Percentiles rank a stretch among this genome's conserved stretches.
phyloP scores from a whole-genome alignment of 2,888 invertebrate species.

The Ichneumon xanthorius region DNA sequence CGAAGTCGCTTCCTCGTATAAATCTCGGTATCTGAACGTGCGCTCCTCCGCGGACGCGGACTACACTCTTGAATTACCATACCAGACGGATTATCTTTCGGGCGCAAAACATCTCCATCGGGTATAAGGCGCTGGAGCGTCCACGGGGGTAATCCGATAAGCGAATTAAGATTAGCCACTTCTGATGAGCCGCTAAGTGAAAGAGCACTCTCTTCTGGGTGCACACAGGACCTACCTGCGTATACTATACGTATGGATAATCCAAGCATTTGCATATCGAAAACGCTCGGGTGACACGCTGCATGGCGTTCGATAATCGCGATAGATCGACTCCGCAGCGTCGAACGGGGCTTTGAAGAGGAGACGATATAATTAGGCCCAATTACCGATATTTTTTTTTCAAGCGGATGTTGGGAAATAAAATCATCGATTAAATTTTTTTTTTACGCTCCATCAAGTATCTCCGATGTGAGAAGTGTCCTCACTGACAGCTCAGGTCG shows the following conservation, averaged over 20 bases:
- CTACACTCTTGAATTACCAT: conserved; percentile 82
- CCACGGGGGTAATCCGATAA: conserved; percentile 83
- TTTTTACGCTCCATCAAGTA: too few species aligned
- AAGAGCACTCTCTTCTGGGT: conserved; percentile 66
- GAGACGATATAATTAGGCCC: background rate
- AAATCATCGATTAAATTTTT: too few species aligned
- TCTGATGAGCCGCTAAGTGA: conserved; percentile 83
- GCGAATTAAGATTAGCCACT: conserved; percentile 84
- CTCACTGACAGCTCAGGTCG: too few species aligned
- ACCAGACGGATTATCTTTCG: conserved; percentile 82
- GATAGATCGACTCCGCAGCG: background rate
- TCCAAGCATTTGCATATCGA: conserved; percentile 64
- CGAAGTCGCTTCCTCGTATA: conserved; percentile 15
- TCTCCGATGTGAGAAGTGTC: too few species aligned
- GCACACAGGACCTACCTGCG: conserved; percentile 18
- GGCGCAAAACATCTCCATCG: conserved; percentile 83
- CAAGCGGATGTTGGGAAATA: too few species aligned
- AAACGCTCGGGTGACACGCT: conserved; percentile 51
- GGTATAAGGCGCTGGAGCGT: conserved; percentile 44
- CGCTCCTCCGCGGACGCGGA: conserved; percentile 40
- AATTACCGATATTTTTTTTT: background rate
- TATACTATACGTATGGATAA: conserved; percentile 16
- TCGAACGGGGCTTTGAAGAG: background rate
- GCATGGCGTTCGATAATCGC: conserved; percentile 30
- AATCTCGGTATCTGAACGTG: conserved; percentile 25